A percentile compares a stretch with the other conserved stretches of the same genome.
These are phyloP conservation scores for Heliangelus exortis DNA, from an alignment of 2,797 vertebrate genomes.

Conservation along the genomic window DNA sequence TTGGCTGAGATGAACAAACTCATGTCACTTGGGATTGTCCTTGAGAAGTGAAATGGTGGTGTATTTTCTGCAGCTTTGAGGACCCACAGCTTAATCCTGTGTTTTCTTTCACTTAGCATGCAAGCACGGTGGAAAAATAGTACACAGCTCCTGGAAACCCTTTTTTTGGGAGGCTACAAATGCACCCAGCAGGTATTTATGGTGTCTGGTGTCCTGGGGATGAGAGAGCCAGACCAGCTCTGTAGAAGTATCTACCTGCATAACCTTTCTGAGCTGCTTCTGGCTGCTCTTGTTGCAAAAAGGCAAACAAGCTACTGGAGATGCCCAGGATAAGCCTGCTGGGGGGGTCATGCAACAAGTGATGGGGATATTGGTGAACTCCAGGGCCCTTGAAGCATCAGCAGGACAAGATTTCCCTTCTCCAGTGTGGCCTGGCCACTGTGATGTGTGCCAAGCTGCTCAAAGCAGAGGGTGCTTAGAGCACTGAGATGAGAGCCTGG, in stretches of 20 bases:
- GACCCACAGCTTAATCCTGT: not conserved
- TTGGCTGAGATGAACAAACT: not conserved
- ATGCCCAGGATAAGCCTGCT: not conserved
- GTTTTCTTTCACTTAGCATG: not conserved
- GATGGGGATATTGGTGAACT: not conserved
- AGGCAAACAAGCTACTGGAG: not conserved
- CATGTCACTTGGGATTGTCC: not conserved
- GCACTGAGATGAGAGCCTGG: not conserved
- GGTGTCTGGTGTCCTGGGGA: not conserved
- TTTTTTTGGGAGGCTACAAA: not conserved
- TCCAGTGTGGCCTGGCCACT: not conserved
- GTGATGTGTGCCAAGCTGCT: not conserved
- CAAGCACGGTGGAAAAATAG: not conserved
- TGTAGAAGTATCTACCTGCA: not conserved
- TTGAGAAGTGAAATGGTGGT: not conserved
- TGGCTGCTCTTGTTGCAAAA: not conserved
- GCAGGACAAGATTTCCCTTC: not conserved
- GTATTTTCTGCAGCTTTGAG: not conserved
- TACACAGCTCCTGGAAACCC: not conserved
- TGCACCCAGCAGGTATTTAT: not conserved
- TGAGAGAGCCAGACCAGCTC: not conserved
- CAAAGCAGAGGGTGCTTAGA: conserved; percentile 6
- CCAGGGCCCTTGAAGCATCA: not conserved
- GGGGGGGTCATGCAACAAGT: not conserved
- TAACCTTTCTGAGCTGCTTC: not conserved